These are phyloP conservation scores for Lutjanus argentimaculatus DNA, from an alignment of 2,797 vertebrate genomes.

Conservation along the genomic window DNA sequence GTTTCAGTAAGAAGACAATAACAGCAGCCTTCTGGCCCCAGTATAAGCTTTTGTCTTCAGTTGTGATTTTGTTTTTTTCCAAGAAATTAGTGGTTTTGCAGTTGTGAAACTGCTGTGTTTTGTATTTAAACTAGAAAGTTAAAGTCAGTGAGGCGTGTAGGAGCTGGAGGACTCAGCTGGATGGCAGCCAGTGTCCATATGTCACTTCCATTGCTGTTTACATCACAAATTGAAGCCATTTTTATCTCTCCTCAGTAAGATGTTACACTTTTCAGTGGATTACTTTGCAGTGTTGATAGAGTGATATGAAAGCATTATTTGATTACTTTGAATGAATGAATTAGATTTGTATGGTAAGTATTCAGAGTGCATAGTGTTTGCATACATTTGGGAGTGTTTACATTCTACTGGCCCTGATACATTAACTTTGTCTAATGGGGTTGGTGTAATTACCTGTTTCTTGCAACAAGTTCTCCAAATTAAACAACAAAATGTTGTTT, in stretches of 20 bases:
- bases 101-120: not conserved
- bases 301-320: not conserved
- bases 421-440: not conserved
- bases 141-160: slow-evolving; percentile 24
- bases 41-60: not conserved
- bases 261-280: not conserved
- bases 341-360: not conserved
- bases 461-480: too few species aligned
- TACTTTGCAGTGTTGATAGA: not conserved
- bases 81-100: not conserved
- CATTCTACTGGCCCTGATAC: not conserved
- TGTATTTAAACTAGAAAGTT: not conserved
- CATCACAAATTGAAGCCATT: slow-evolving; percentile 2
- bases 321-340: not conserved
- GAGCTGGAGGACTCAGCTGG: slow-evolving; percentile 41
- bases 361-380: not conserved
- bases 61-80: not conserved
- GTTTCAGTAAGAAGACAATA: not conserved
- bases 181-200: slow-evolving; percentile 33
- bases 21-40: not conserved
- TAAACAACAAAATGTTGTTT: not conserved
- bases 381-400: not conserved
- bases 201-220: not conserved
- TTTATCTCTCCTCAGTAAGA: not conserved
- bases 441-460: not conserved